A percentile compares a stretch with the other conserved stretches of the same genome.
These are phyloP conservation scores for Argentina silus DNA, from an alignment of 2,797 vertebrate genomes.

Conservation along the genomic window DNA sequence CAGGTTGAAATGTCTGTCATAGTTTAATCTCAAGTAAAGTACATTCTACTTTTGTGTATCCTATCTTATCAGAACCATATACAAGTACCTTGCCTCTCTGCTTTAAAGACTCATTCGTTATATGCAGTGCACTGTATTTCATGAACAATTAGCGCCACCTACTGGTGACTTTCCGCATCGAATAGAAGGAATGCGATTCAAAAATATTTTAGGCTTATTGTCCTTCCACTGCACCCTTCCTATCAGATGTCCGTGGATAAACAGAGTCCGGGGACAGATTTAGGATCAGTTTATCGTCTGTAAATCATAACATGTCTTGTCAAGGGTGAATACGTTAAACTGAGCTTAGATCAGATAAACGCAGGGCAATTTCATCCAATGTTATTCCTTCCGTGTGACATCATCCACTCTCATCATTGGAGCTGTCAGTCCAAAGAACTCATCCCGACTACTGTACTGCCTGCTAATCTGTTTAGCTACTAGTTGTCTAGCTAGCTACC, in stretches of 20 bases:
- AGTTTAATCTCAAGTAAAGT: too few species aligned
- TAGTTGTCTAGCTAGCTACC: background rate
- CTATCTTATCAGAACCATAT: too few species aligned
- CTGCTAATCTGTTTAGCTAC: too few species aligned
- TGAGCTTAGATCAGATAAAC: background rate
- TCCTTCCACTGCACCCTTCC: background rate
- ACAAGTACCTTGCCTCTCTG: too few species aligned
- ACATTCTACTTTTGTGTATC: too few species aligned
- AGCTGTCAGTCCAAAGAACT: background rate
- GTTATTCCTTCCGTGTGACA: background rate
- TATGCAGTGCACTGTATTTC: background rate
- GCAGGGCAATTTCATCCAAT: background rate
- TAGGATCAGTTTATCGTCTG: background rate
- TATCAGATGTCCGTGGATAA: too few species aligned
- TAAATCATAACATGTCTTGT: background rate
- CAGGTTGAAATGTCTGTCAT: too few species aligned
- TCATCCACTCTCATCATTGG: conserved; percentile 5
- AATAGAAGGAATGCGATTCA: background rate
- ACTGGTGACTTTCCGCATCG: background rate
- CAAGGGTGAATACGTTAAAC: background rate
- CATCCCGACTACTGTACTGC: background rate
- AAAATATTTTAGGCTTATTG: background rate
- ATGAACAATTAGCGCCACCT: conserved; percentile 3
- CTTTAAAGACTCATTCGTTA: too few species aligned
- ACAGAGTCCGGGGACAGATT: background rate